phyloP scores from a whole-genome alignment of 2,797 vertebrate species.

The Chloroceryle inda region DNA sequence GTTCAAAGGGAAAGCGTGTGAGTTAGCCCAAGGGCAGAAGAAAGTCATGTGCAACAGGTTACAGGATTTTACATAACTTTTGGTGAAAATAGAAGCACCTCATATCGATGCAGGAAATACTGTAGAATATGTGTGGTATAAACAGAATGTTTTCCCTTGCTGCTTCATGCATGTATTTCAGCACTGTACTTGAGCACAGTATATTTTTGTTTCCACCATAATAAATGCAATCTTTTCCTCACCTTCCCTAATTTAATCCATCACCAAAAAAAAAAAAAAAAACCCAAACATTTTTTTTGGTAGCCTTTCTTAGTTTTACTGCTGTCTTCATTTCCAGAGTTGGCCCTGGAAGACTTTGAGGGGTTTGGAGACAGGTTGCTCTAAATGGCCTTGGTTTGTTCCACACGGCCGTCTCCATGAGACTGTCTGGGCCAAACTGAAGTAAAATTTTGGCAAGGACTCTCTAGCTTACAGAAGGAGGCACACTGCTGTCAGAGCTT shows the following conservation, averaged over 20 bases:
- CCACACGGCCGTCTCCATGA: background rate
- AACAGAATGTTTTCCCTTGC: background rate
- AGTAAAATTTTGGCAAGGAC: background rate
- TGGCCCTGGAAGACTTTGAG: background rate
- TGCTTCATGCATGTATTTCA: background rate
- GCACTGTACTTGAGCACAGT: background rate
- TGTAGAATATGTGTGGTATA: background rate
- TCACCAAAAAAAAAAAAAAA: background rate
- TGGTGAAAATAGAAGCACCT: background rate
- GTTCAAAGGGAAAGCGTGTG: background rate
- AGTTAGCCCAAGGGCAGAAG: conserved; percentile 39
- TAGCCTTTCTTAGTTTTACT: background rate
- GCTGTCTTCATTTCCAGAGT: background rate
- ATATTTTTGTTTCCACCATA: background rate
- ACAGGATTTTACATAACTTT: conserved; percentile 40
- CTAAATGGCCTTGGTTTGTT: background rate
- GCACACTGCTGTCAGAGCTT: background rate
- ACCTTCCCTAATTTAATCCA: background rate
- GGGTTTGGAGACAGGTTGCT: background rate
- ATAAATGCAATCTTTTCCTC: background rate
- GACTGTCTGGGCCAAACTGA: background rate
- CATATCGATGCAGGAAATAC: background rate
- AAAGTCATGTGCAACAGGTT: conserved; percentile 46
- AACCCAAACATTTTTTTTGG: background rate
- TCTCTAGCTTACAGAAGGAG: background rate